These are phyloP conservation scores for Thera obeliscata DNA, from an alignment of 2,888 invertebrate genomes.

Conservation along the genomic window DNA sequence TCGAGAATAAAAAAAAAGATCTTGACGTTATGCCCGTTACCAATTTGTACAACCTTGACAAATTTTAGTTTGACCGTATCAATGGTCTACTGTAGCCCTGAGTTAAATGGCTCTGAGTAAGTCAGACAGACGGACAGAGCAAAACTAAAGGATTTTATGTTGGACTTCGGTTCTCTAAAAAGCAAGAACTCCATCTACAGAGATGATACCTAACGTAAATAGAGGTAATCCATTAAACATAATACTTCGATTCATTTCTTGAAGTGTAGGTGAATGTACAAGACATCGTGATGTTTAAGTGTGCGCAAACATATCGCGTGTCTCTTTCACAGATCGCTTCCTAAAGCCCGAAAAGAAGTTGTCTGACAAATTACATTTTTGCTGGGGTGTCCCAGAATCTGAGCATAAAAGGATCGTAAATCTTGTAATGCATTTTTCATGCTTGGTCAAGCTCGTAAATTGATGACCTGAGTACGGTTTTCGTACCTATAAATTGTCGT, in stretches of 20 bases:
- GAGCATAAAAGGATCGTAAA: slow-evolving; percentile 65
- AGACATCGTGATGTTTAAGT: slow-evolving; percentile 25
- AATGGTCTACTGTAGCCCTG: too few relatives aligned
- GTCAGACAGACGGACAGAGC: too few relatives aligned
- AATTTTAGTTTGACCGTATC: too few relatives aligned
- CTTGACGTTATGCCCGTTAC: too few relatives aligned
- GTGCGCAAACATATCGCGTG: slow-evolving; percentile 39
- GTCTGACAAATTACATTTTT: slow-evolving; percentile 67
- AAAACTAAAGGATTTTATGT: too few relatives aligned
- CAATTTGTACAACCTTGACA: too few relatives aligned
- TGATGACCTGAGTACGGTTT: slow-evolving; percentile 49
- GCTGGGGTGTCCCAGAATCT: slow-evolving; percentile 60
- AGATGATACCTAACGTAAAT: slow-evolving; percentile 5
- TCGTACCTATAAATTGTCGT: slow-evolving; percentile 41
- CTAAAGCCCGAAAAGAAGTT: slow-evolving; percentile 46
- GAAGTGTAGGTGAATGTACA: slow-evolving; percentile 33
- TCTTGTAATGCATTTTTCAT: slow-evolving; percentile 68
- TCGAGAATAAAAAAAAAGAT: too few relatives aligned
- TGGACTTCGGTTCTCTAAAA: too few relatives aligned
- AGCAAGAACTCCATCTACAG: background rate
- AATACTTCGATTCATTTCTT: slow-evolving; percentile 33
- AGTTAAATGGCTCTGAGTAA: too few relatives aligned
- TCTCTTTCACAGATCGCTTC: slow-evolving; percentile 50
- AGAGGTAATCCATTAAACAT: slow-evolving; percentile 22
- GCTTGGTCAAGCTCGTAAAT: slow-evolving; percentile 64